Base-by-base conservation (phyloP, 2,888 invertebrate genomes). In the Acanthococcus lagerstroemiae region DNA sequence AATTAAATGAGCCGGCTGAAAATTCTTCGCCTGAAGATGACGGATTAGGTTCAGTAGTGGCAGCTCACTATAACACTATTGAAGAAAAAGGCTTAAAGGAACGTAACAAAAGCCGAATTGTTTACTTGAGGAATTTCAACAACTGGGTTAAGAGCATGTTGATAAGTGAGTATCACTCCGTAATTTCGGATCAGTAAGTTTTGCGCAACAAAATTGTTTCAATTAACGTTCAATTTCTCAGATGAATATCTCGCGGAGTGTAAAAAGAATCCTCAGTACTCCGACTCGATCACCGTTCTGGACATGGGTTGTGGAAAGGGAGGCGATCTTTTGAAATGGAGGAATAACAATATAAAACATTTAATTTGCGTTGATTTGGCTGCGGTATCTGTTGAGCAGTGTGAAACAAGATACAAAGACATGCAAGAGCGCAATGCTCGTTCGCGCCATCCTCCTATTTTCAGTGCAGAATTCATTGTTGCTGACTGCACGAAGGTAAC, bases 271-370 rank as follows among this genome's bases (percentile, higher is more conserved):
- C 25, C 17, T n/a, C 80, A 82, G 63, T 80, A 83, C 15, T 17
- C n/a, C 19, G 9, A 27, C 17, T 27, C 15, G 0, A 72, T 90
- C 27, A 81, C 82, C 67, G 90, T 94, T 0, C 78, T 96, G 61
- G 99, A 99, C 76, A 85, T 99, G 81, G 94, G 95, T 72, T 95
- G 95, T 75, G 99, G 99, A 1, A 99, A 99, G 80, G 99, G 99
- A 21, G 99, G 99, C 1, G 99, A 99, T 77, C 80, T 99, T 37
- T 80, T 89, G n/a, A 99, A 99, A 77, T 99, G 97, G 93, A 84
- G 84, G 68, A 70, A 71, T 60, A 87, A 83, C 60, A 78, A 83
- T 68, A 88, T 95, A 57, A 82, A 84, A 1, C 88, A 90, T 77
- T 80, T 94, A 19, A 85, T 95, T 67, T 93, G 92, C 78, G 88